Conservation (phyloP, 1,140 invertebrate species). For the Lasioglossum albipes region DNA sequence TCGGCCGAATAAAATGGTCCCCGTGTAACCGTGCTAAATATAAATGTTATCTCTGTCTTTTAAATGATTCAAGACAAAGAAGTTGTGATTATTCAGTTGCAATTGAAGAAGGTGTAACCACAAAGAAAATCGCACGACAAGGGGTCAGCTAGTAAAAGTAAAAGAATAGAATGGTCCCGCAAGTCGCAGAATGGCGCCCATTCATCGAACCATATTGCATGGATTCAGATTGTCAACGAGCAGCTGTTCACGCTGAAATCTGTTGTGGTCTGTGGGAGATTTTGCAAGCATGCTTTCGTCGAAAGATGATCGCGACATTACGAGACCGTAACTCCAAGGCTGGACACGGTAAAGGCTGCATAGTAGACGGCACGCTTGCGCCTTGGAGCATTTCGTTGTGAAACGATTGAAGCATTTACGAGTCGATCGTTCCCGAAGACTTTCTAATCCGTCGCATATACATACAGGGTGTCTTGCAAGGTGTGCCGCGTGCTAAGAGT, state of each 20-base stretch:
- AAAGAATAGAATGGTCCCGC: too few relatives aligned
- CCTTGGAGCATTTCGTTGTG: constrained; percentile 57
- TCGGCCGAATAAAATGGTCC: too few relatives aligned
- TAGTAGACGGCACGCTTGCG: constrained; percentile 39
- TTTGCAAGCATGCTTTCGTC: not conserved
- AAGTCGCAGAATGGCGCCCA: not conserved
- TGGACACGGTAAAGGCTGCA: constrained; percentile 23
- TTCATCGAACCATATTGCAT: not conserved
- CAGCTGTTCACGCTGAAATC: not conserved
- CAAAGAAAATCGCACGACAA: too few relatives aligned
- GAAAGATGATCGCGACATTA: constrained; percentile 28
- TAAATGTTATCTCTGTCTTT: too few relatives aligned
- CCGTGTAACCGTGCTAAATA: too few relatives aligned
- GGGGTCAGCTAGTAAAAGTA: too few relatives aligned
- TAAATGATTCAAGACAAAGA: too few relatives aligned
- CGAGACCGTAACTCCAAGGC: constrained; percentile 21
- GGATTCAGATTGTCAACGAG: not conserved
- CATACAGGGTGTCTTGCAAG: constrained; percentile 38
- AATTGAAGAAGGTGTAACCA: too few relatives aligned
- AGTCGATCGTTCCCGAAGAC: constrained; percentile 58
- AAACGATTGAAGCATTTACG: constrained; percentile 62
- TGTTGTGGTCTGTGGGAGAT: not conserved
- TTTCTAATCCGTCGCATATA: constrained; percentile 61
- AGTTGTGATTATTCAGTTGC: too few relatives aligned
- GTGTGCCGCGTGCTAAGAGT: constrained; percentile 29